Evolutionary conservation across 2,113 vertebrate species (phyloP).

Genomic region (Chitala chitala): DNA sequence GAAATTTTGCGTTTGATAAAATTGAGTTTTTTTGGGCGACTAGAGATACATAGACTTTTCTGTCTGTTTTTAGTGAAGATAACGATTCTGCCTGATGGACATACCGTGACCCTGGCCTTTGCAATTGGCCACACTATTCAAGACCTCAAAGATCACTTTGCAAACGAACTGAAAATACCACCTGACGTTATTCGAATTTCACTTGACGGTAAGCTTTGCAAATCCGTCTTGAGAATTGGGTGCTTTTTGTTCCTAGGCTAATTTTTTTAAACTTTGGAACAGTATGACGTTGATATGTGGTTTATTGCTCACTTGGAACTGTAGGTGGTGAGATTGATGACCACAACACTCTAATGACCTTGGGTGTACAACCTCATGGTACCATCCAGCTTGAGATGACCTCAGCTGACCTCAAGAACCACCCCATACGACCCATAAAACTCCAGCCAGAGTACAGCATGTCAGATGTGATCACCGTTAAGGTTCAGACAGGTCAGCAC

Average conservation of each 20-base stretch:
- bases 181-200: conserved; percentile 54
- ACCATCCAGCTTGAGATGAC: conserved; percentile 64
- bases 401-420: conserved; percentile 45
- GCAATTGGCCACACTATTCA: conserved; percentile 55
- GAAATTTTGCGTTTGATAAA: too few species aligned
- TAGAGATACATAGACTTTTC: conserved; percentile 20
- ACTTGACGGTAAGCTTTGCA: conserved; percentile 56
- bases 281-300: neutral
- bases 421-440: conserved; percentile 53
- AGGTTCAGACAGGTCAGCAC: conserved; percentile 66
- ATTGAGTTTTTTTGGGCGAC: neutral
- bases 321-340: conserved; percentile 60
- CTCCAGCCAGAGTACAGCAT: conserved; percentile 54
- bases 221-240: neutral
- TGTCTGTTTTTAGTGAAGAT: conserved; percentile 65
- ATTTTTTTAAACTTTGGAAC: neutral
- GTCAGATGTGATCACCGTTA: conserved; percentile 74
- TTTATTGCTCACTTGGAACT: neutral
- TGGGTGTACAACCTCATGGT: conserved; percentile 59
- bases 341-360: conserved; percentile 53
- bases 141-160: conserved; percentile 66
- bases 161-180: conserved; percentile 62
- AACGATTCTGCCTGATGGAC: conserved; percentile 66
- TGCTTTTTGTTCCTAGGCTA: neutral
- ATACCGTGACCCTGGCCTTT: conserved; percentile 68